Conservation (phyloP, 2,113 vertebrate genomes). For the Mesitornis unicolor region DNA sequence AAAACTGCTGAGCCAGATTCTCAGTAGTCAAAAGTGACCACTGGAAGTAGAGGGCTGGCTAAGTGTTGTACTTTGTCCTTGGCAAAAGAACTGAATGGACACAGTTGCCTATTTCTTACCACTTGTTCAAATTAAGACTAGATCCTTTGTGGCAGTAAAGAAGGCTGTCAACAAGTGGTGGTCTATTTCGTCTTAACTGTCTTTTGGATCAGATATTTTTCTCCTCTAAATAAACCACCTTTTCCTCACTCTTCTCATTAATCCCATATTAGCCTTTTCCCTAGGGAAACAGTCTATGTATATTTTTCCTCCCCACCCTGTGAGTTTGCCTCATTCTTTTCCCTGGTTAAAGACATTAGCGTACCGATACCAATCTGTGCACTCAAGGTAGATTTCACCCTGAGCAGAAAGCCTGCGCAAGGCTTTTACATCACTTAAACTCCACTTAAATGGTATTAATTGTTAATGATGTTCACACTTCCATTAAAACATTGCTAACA, state of each 20-base stretch:
- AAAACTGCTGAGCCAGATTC: not conserved
- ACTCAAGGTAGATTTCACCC: not conserved
- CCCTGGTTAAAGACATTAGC: not conserved
- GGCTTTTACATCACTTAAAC: conserved; percentile 24
- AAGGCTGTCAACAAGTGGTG: not conserved
- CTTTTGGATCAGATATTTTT: not conserved
- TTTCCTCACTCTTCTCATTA: not conserved
- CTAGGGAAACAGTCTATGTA: accelerated
- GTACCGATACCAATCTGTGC: not conserved
- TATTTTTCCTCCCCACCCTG: not conserved
- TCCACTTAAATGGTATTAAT: conserved; percentile 13
- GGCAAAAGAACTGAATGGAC: not conserved
- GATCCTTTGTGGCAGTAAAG: not conserved
- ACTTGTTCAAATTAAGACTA: not conserved
- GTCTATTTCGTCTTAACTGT: not conserved
- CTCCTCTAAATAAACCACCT: not conserved
- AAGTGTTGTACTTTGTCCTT: not conserved
- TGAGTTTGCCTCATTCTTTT: not conserved
- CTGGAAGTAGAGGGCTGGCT: not conserved
- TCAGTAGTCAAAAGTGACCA: not conserved
- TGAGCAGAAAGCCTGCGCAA: not conserved
- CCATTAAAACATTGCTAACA: not conserved
- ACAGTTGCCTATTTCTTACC: not conserved
- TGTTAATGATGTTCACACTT: conserved; percentile 3
- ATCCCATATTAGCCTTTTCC: not conserved